Conservation (phyloP, 1,140 invertebrate species). For the Ctenoplectra terminalis region DNA sequence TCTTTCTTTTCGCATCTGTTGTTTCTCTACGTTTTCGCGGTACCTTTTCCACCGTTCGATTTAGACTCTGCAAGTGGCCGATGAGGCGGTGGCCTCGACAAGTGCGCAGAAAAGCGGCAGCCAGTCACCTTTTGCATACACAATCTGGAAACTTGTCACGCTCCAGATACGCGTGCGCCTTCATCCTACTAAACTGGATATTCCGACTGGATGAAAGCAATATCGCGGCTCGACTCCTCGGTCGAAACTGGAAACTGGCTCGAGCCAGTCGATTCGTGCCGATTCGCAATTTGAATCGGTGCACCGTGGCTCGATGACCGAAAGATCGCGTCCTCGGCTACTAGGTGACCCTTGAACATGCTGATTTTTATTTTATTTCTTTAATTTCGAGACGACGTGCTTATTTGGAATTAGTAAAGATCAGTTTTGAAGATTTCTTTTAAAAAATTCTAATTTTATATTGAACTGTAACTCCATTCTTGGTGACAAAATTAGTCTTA, state of each 20-base stretch:
- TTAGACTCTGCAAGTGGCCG: background rate
- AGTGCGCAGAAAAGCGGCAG: constrained; percentile 62
- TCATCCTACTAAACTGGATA: constrained; percentile 76
- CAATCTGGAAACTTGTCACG: constrained; percentile 72
- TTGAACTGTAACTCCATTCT: too few relatives aligned
- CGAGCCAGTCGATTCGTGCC: background rate
- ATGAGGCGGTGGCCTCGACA: constrained; percentile 25
- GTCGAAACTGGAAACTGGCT: constrained; percentile 56
- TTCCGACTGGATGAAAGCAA: constrained; percentile 63
- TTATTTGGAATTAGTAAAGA: too few relatives aligned
- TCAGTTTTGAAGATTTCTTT: too few relatives aligned
- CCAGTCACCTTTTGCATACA: constrained; percentile 60
- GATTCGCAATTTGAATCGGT: background rate
- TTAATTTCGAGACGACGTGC: too few relatives aligned
- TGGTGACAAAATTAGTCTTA: too few relatives aligned
- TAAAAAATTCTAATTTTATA: too few relatives aligned
- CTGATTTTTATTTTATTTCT: too few relatives aligned
- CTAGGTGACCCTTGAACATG: too few relatives aligned
- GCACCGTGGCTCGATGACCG: too few relatives aligned
- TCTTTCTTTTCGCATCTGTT: background rate
- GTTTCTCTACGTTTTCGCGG: background rate
- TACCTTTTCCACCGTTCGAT: background rate
- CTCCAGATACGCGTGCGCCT: constrained; percentile 72
- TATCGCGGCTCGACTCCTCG: constrained; percentile 35
- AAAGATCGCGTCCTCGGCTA: too few relatives aligned